These are phyloP conservation scores for Nymphicus hollandicus DNA, from an alignment of 2,113 vertebrate genomes.

Conservation along the genomic window DNA sequence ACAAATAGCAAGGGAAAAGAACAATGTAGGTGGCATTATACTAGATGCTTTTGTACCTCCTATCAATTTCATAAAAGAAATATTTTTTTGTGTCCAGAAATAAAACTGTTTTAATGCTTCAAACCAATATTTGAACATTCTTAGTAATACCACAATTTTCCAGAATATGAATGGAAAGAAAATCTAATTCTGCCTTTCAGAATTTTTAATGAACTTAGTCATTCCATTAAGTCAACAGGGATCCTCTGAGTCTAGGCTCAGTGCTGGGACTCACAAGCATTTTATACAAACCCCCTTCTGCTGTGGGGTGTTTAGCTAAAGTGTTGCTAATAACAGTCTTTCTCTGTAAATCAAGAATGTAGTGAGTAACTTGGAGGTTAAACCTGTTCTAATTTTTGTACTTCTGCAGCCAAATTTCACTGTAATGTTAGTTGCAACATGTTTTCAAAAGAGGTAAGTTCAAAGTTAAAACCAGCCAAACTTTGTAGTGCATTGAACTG, in stretches of 20 bases:
- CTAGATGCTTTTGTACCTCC: background rate
- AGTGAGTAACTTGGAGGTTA: background rate
- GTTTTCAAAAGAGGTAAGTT: background rate
- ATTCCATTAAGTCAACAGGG: background rate
- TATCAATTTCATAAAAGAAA: background rate
- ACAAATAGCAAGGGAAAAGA: background rate
- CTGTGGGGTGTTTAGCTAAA: background rate
- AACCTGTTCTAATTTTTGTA: background rate
- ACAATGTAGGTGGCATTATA: background rate
- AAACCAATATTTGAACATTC: background rate
- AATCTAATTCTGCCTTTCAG: background rate
- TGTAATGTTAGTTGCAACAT: background rate
- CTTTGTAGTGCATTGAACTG: background rate
- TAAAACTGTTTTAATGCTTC: background rate
- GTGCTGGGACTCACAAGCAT: background rate
- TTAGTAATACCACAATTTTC: background rate
- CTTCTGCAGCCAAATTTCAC: background rate
- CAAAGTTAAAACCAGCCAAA: background rate
- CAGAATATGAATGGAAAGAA: background rate
- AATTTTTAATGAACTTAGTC: background rate
- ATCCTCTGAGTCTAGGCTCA: background rate
- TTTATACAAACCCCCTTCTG: background rate
- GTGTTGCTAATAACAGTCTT: fast-evolving
- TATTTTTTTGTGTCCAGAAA: background rate
- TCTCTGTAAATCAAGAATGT: background rate